Evolutionary conservation across 64 coral and sea anemone species (phyloP).

Genomic region (Actinia tenebrosa): DNA sequence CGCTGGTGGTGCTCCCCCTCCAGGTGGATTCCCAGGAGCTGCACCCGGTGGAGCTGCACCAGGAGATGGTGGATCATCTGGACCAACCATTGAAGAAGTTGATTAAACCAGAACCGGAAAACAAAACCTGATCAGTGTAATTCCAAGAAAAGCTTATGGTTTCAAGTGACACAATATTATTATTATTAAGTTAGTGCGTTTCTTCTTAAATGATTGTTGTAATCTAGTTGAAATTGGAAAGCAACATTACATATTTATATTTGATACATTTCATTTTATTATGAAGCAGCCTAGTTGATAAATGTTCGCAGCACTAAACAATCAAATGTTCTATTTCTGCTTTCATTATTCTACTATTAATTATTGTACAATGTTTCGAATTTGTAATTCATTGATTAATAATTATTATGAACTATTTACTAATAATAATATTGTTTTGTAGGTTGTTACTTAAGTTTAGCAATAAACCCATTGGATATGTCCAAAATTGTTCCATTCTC

Average conservation of each 20-base stretch:
- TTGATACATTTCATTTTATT: too few species aligned
- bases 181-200: background rate
- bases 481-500: background rate
- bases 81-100: slow-evolving; percentile 78
- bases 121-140: background rate
- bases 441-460: background rate
- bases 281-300: too few species aligned
- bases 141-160: background rate
- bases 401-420: background rate
- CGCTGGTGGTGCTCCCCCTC: slow-evolving; percentile 38
- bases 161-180: background rate
- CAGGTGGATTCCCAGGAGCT: slow-evolving; percentile 40
- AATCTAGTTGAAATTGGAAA: too few species aligned
- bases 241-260: too few species aligned
- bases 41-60: slow-evolving; percentile 11
- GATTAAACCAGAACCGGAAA: slow-evolving; percentile 24
- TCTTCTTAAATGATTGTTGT: background rate
- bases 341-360: background rate
- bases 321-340: background rate
- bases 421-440: background rate
- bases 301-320: too few species aligned
- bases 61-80: slow-evolving; percentile 30
- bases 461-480: background rate
- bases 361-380: background rate
- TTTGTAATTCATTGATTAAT: background rate